Conservation (phyloP, 2,797 vertebrate genomes). For the Bovichtus diacanthus region DNA sequence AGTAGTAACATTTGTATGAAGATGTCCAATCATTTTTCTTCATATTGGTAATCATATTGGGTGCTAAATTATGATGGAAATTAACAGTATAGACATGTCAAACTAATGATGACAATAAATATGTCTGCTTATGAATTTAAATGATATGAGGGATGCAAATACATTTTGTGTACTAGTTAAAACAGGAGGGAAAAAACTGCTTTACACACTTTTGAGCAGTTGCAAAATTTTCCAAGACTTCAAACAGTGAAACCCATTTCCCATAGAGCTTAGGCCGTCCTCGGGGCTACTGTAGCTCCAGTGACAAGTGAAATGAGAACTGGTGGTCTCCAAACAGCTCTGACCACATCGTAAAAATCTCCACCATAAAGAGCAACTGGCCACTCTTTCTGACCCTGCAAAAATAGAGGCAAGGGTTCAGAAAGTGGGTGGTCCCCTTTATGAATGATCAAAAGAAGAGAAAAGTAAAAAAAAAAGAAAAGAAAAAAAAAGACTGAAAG, state of each 20-base stretch:
- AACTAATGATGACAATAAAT: neutral
- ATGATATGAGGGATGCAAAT: neutral
- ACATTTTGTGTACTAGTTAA: neutral
- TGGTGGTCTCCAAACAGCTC: conserved; percentile 87
- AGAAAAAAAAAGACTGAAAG: conserved; percentile 27
- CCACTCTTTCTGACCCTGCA: conserved; percentile 84
- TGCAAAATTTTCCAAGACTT: conserved; percentile 42
- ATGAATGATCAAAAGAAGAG: conserved; percentile 65
- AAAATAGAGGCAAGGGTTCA: conserved; percentile 82
- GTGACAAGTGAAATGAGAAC: conserved; percentile 82
- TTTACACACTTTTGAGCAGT: conserved; percentile 17
- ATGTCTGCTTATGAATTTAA: neutral
- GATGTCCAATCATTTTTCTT: neutral
- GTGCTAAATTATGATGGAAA: neutral
- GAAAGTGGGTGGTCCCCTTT: conserved; percentile 85
- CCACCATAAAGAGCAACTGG: conserved; percentile 87
- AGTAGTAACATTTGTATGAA: neutral
- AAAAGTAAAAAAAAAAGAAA: conserved; percentile 23
- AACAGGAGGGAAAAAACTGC: neutral
- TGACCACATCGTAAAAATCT: conserved; percentile 87
- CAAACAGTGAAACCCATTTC: conserved; percentile 31
- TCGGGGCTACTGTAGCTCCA: conserved; percentile 63
- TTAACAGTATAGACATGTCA: neutral
- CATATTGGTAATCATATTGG: neutral
- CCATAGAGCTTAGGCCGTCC: conserved; percentile 23